Base-by-base conservation (phyloP, 2,113 vertebrate genomes). In the Coracopsis vasa region DNA sequence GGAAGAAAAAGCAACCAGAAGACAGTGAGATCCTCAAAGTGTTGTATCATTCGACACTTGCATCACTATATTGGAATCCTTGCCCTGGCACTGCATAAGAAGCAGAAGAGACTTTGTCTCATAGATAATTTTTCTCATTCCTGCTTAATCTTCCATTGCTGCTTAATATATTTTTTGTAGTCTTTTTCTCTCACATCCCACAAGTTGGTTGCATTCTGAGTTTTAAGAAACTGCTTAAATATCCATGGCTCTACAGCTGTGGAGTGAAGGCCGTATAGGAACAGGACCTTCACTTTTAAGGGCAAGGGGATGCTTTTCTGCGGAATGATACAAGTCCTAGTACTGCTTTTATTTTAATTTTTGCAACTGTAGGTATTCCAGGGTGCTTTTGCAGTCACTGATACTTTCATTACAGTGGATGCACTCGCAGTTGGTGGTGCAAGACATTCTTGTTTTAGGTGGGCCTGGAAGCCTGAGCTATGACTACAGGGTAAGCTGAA, bases 341-440 rank as follows among this genome's bases (percentile, higher is more conserved):
- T 27, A 7, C 45, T 53, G 31, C 12, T 53, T 73, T 88, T 84
- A 15, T 62, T 81, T 93, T 60, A 58, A 13, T 62, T 82, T 80
- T 84, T 58, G 10, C 37, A 27, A 24, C 3, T 20, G 16, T 37
- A 42, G 21, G 10, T 78, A 20, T 91, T 83, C 15, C 18, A 48
- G 23, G 3, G 3, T 72, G 11, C 5, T 56, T 88, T 80, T 82
- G 45, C 16, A 0, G 0, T 73, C 77, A 19, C 19, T 58, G 62
- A 31, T 12, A 29, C 58, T 86, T 81, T 2, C 2, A 28, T 71
- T 83, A 37, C 62, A 65, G 5, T 27, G 27, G 27, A 24, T 61
- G 16, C n/a, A 6, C 23, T 75, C 0, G 0, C 4, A 25, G 17
- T 28, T 86, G 23, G 11, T 13, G 7, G 20, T 41, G 44, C 16